A percentile compares a stretch with the other conserved stretches of the same genome.
phyloP scores from a whole-genome alignment of 2,888 invertebrate species.

The Rhingia rostrata region DNA sequence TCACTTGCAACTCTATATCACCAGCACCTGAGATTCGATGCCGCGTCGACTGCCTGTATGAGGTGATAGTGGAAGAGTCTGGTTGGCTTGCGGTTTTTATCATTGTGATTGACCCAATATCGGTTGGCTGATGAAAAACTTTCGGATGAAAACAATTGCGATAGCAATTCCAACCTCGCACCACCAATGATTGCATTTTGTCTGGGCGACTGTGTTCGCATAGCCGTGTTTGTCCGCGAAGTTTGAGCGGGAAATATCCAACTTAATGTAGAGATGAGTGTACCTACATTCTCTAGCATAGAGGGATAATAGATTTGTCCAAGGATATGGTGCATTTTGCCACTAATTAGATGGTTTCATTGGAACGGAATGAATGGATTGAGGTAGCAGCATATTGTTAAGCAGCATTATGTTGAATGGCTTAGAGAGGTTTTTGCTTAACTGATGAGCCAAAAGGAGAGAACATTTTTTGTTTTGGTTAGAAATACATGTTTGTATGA shows the following conservation, averaged over 20 bases:
- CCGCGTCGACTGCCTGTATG: conserved; percentile 9
- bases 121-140: conserved; percentile 21
- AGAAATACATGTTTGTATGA: no score
- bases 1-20: conserved; percentile 6
- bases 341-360: conserved; percentile 32
- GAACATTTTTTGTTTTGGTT: no score
- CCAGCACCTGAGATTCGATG: conserved; percentile 43
- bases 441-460: no score
- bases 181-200: conserved; percentile 6
- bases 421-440: no score
- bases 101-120: conserved; percentile 39
- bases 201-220: neutral
- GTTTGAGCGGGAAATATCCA: no score
- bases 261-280: no score
- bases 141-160: conserved; percentile 25
- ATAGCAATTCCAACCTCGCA: conserved; percentile 1
- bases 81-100: conserved; percentile 41
- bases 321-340: neutral
- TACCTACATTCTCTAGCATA: neutral
- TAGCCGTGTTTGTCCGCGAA: neutral
- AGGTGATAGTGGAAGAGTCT: conserved; percentile 29
- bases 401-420: no score
- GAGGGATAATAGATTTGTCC: conserved; percentile 19
- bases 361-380: conserved; percentile 1
- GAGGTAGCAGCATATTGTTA: no score